Percentiles rank a stretch among this genome's conserved stretches.
phyloP scores from a whole-genome alignment of 2,113 vertebrate species.

The Dissostichus mawsoni region DNA sequence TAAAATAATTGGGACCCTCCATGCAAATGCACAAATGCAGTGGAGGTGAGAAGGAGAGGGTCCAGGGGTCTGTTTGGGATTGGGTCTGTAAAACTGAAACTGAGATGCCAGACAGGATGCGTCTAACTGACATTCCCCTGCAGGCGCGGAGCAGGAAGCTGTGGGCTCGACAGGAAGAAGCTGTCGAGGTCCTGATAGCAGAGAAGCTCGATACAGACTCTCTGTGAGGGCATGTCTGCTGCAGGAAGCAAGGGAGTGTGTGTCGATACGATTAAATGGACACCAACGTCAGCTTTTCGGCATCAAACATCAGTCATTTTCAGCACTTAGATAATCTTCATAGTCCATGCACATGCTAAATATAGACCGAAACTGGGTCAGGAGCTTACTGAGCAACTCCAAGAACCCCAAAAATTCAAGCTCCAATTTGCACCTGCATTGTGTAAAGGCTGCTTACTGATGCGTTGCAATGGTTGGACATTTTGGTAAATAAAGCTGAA shows the following conservation, averaged over 20 bases:
- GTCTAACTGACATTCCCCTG: slow-evolving; percentile 14
- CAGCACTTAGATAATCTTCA: slow-evolving; percentile 60
- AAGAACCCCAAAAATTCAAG: slow-evolving; percentile 14
- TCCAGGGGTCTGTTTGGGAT: too few relatives aligned
- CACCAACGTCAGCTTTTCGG: slow-evolving; percentile 45
- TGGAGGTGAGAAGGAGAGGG: too few relatives aligned
- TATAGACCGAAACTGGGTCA: slow-evolving; percentile 63
- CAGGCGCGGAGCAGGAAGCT: slow-evolving; percentile 36
- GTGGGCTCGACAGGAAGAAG: slow-evolving; percentile 49
- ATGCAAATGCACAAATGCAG: too few relatives aligned
- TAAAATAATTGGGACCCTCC: too few relatives aligned
- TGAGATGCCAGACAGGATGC: slow-evolving; percentile 12
- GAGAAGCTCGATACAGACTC: neutral
- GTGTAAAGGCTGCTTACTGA: neutral
- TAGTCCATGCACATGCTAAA: slow-evolving; percentile 63
- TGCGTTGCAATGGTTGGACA: neutral
- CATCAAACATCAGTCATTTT: slow-evolving; percentile 62
- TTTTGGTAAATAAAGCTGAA: neutral
- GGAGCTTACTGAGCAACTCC: slow-evolving; percentile 31
- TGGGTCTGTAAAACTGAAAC: slow-evolving; percentile 3
- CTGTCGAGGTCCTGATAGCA: slow-evolving; percentile 44
- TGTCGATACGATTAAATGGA: slow-evolving; percentile 55
- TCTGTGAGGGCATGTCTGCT: neutral
- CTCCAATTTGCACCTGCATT: slow-evolving; percentile 27
- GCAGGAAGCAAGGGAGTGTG: slow-evolving; percentile 53